phyloP scores from a whole-genome alignment of 2,113 vertebrate genomes.

The Fulmarus glacialis region DNA sequence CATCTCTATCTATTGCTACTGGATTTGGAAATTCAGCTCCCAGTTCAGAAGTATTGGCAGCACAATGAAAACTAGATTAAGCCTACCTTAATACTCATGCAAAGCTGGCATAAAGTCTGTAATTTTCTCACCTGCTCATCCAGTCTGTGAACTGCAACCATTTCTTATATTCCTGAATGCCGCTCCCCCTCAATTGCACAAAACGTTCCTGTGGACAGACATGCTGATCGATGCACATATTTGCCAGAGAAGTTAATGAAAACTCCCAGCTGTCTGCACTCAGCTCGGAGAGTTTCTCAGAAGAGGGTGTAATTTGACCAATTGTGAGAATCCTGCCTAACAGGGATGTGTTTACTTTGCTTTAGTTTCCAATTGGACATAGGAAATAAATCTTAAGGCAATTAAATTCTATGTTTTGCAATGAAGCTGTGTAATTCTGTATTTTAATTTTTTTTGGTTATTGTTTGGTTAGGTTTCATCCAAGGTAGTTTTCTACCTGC shows the following conservation, averaged over 20 bases:
- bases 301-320: not conserved
- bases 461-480: not conserved
- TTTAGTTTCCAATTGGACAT: not conserved
- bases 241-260: not conserved
- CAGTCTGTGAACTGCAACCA: not conserved
- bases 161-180: not conserved
- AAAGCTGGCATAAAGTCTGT: not conserved
- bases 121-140: not conserved
- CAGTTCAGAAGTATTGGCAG: not conserved
- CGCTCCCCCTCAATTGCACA: not conserved
- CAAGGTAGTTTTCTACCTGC: not conserved
- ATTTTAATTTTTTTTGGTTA: not conserved
- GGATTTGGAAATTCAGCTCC: not conserved
- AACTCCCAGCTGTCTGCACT: not conserved
- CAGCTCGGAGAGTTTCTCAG: not conserved
- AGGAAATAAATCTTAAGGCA: not conserved
- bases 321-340: not conserved
- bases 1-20: rapidly evolving
- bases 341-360: not conserved
- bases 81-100: rapidly evolving
- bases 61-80: not conserved
- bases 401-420: not conserved
- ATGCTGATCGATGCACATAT: not conserved
- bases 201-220: rapidly evolving
- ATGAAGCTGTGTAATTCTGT: not conserved